phyloP scores from a whole-genome alignment of 2,113 vertebrate genomes.

The Cranoglanis bouderius region DNA sequence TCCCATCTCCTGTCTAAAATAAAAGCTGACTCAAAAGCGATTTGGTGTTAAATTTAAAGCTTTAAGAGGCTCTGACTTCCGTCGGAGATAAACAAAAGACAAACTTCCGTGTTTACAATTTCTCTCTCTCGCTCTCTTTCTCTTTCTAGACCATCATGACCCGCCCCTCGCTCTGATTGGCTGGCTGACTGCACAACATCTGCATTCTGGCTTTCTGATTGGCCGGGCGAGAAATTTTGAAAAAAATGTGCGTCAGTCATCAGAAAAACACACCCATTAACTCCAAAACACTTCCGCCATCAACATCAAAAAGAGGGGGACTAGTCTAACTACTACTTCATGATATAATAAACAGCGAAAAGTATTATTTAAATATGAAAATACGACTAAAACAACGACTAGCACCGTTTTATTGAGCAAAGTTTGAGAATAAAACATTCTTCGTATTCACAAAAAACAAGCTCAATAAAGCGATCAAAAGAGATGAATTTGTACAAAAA shows the following conservation, averaged over 20 bases:
- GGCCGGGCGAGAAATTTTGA: neutral
- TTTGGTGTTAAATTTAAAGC: neutral
- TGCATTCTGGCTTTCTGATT: neutral
- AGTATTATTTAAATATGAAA: neutral
- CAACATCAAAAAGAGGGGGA: neutral
- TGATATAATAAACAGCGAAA: neutral
- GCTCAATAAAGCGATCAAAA: neutral
- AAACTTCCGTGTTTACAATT: conserved; percentile 40
- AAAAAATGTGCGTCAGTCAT: neutral
- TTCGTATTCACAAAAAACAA: too few species aligned
- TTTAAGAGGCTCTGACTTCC: neutral
- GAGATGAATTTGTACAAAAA: neutral
- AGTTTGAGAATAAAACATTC: neutral
- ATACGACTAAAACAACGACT: neutral
- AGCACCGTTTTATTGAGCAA: neutral
- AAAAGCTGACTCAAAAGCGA: neutral
- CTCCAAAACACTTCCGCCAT: conserved; percentile 40
- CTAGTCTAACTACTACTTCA: neutral
- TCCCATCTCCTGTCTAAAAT: neutral
- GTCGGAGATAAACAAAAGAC: neutral
- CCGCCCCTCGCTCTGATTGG: conserved; percentile 27
- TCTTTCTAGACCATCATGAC: neutral
- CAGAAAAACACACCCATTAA: neutral
- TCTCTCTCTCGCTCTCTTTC: neutral
- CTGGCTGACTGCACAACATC: neutral